Conservation (phyloP, 2,888 invertebrate genomes). For the Andrena hattorfiana region DNA sequence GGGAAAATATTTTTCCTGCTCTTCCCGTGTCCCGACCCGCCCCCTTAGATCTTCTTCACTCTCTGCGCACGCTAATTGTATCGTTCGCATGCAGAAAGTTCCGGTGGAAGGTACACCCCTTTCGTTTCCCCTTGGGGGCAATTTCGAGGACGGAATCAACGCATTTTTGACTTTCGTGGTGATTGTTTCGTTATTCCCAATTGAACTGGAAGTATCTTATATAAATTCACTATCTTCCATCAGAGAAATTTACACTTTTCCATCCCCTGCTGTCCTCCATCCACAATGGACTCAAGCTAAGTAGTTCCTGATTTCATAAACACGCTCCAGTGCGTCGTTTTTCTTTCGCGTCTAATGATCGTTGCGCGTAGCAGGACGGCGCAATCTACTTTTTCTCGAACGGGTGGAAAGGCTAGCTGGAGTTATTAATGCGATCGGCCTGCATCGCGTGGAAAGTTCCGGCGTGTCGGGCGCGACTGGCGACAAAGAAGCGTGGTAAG, state of each 20-base stretch:
- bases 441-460: conserved; percentile 18
- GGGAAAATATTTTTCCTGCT: conserved; percentile 45
- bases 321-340: not conserved
- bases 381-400: not conserved
- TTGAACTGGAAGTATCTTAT: no score
- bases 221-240: no score
- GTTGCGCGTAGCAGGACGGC: not conserved
- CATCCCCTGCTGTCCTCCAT: no score
- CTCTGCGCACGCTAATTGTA: conserved; percentile 14
- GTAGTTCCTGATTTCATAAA: not conserved
- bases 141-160: no score
- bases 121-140: no score
- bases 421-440: conserved; percentile 22
- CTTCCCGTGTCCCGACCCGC: conserved; percentile 11
- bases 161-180: no score
- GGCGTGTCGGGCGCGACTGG: conserved; percentile 1
- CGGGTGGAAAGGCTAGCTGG: not conserved
- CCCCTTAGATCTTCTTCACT: not conserved
- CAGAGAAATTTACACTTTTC: no score
- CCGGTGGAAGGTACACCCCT: no score
- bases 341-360: not conserved
- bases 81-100: not conserved
- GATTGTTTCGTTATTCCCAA: no score
- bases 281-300: no score
- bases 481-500: conserved; percentile 60